A percentile compares a stretch with the other conserved stretches of the same genome.
Conservation (phyloP, 2,888 invertebrate species). For the Leptopterna dolabrata region DNA sequence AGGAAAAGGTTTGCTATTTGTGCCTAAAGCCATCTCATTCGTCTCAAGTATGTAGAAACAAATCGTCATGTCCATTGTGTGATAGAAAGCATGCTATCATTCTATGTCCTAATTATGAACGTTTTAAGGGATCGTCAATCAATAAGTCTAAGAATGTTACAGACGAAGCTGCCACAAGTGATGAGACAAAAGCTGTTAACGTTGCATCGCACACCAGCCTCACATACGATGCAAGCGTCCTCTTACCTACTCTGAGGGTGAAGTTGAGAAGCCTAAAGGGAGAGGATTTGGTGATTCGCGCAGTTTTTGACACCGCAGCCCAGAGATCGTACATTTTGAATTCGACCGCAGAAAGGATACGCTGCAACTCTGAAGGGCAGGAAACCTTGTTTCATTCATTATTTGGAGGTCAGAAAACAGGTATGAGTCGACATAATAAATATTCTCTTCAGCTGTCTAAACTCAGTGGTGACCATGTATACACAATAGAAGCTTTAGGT, state of each 20-base stretch:
- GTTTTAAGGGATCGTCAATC: no score
- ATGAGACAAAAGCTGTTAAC: no score
- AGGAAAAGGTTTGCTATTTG: no score
- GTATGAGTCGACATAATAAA: neutral
- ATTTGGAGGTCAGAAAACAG: neutral
- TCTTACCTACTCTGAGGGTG: neutral
- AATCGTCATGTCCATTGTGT: no score
- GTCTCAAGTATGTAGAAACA: no score
- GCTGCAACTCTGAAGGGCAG: neutral
- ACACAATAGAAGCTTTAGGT: neutral
- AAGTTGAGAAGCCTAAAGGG: neutral
- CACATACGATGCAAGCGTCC: no score
- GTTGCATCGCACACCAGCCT: no score
- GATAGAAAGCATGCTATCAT: no score
- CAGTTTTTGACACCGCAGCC: neutral
- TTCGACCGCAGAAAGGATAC: neutral
- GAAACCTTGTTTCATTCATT: neutral
- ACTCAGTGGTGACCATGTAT: neutral
- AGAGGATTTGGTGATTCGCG: neutral
- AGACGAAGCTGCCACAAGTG: no score
- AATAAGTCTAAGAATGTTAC: no score
- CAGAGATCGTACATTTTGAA: slow-evolving; percentile 26
- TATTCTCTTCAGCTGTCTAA: neutral
- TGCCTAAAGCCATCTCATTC: no score
- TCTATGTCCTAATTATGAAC: no score